Conservation (phyloP, 2,797 vertebrate genomes). For the Rhadinocentrus ornatus region DNA sequence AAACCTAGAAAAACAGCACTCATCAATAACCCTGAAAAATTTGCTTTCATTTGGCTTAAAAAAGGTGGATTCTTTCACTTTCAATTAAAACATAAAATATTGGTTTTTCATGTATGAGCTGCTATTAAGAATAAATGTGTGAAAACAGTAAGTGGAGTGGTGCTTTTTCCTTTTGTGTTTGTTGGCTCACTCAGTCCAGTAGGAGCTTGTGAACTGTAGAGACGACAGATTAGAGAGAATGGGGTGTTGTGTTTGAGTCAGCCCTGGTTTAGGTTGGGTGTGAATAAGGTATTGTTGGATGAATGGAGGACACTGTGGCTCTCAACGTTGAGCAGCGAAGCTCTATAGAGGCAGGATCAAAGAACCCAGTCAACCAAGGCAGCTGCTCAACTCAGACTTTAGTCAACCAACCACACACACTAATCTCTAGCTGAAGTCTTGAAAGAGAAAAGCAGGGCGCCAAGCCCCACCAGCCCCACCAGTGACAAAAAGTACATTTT, state of each 20-base stretch:
- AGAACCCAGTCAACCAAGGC: conserved; percentile 70
- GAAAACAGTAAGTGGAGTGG: conserved; percentile 16
- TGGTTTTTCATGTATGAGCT: not conserved
- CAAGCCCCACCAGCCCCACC: conserved; percentile 14
- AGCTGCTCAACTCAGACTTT: conserved; percentile 71
- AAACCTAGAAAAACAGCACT: not conserved
- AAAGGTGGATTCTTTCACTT: not conserved
- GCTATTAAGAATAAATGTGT: conserved; percentile 24
- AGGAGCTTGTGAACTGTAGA: conserved; percentile 43
- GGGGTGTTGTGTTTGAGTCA: conserved; percentile 53
- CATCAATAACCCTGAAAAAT: not conserved
- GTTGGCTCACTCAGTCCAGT: conserved; percentile 34
- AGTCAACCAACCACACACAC: conserved; percentile 71
- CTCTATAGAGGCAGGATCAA: conserved; percentile 76
- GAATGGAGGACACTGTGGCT: conserved; percentile 58
- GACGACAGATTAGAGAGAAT: conserved; percentile 63
- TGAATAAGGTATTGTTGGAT: conserved; percentile 70
- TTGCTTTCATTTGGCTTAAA: not conserved
- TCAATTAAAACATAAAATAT: not conserved
- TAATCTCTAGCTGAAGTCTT: conserved; percentile 67
- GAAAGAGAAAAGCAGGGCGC: conserved; percentile 43
- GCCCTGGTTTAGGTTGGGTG: conserved; percentile 56
- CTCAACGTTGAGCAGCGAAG: conserved; percentile 52
- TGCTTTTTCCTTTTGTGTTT: conserved; percentile 28
- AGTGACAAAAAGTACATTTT: no score